phyloP scores from a whole-genome alignment of 2,888 invertebrate genomes.

The Drosophila algonquin region DNA sequence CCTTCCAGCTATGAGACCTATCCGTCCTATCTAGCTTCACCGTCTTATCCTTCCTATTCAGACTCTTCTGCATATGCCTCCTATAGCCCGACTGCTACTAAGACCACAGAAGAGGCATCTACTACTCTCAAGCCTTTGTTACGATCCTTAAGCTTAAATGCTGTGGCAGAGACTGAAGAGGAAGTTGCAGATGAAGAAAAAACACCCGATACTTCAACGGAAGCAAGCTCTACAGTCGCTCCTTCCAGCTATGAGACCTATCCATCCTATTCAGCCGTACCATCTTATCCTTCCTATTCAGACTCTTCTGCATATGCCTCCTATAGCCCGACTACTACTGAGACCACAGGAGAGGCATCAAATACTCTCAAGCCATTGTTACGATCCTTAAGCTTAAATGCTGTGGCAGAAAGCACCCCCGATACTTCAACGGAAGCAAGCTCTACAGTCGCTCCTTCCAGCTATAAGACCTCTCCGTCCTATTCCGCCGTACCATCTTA shows the following conservation, averaged over 20 bases:
- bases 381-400: background rate
- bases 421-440: too few relatives aligned
- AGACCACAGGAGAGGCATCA: too few relatives aligned
- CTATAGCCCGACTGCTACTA: background rate
- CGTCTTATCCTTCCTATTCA: background rate
- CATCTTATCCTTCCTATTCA: background rate
- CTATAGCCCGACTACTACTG: background rate
- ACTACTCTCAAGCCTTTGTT: too few relatives aligned
- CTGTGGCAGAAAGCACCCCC: background rate
- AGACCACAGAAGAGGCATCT: too few relatives aligned
- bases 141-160: too few relatives aligned
- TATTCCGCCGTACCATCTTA: too few relatives aligned
- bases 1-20: background rate
- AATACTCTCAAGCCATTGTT: background rate
- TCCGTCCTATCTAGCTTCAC: background rate
- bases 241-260: background rate
- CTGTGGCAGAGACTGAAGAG: too few relatives aligned
- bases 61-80: background rate
- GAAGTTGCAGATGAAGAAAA: background rate
- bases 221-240: background rate
- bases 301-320: background rate
- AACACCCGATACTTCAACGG: accelerated
- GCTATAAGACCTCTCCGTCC: too few relatives aligned
- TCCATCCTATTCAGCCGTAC: background rate
- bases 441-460: too few relatives aligned